Percentiles rank a stretch among this genome's conserved stretches.
These are phyloP conservation scores for Alfaro cultratus DNA, from an alignment of 2,797 vertebrate genomes.

Conservation along the genomic window DNA sequence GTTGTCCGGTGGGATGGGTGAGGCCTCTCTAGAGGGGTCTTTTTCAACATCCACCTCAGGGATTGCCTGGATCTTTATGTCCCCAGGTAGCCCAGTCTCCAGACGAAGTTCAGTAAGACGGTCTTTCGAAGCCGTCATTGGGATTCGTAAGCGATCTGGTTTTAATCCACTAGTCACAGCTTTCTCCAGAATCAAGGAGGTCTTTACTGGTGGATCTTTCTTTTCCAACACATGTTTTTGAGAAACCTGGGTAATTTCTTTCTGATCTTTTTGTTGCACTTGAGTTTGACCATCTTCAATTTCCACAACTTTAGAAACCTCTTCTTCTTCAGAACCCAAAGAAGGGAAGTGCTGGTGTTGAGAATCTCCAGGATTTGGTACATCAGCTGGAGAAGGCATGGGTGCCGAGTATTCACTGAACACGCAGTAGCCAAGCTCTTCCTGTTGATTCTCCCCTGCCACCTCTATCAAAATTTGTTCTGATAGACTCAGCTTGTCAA, in stretches of 20 bases:
- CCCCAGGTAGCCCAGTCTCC: slow-evolving; percentile 70
- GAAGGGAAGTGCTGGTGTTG: slow-evolving; percentile 63
- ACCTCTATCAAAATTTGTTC: slow-evolving; percentile 40
- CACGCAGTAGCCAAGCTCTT: slow-evolving; percentile 88
- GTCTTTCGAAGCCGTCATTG: slow-evolving; percentile 66
- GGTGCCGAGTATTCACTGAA: slow-evolving; percentile 91
- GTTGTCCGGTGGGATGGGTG: slow-evolving; percentile 74
- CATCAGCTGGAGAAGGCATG: slow-evolving; percentile 88
- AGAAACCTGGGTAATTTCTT: slow-evolving; percentile 28
- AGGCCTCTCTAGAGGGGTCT: slow-evolving; percentile 79
- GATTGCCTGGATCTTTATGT: slow-evolving; percentile 75
- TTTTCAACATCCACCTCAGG: slow-evolving; percentile 78
- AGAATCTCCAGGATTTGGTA: slow-evolving; percentile 67
- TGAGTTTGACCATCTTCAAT: slow-evolving; percentile 22
- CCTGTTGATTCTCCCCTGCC: slow-evolving; percentile 83
- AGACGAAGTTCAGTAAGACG: slow-evolving; percentile 69
- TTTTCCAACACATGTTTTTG: slow-evolving; percentile 53
- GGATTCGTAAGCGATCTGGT: slow-evolving; percentile 75
- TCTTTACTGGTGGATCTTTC: slow-evolving; percentile 63
- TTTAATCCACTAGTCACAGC: slow-evolving; percentile 71
- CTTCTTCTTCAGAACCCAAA: slow-evolving; percentile 48
- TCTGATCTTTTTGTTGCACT: slow-evolving; percentile 29
- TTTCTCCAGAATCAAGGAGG: slow-evolving; percentile 67
- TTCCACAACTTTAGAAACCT: slow-evolving; percentile 21
- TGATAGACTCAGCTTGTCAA: slow-evolving; percentile 62